Evolutionary conservation across 1,140 invertebrate genomes (phyloP), one percentile per base, ranked within the genome.

Genomic region (Solen grandis): DNA sequence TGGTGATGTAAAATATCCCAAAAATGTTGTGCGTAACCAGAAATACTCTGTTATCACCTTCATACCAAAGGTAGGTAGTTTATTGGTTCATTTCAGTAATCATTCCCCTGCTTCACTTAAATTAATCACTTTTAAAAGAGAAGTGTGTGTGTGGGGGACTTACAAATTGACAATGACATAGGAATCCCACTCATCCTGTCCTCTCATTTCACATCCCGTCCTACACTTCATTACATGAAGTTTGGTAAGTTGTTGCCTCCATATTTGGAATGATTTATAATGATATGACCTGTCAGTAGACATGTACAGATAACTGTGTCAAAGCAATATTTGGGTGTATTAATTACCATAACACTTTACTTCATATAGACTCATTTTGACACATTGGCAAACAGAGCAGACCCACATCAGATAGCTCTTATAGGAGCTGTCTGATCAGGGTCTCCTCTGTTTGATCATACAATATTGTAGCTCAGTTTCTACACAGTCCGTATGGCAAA

Each of bases 41-140:
- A 99, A 99, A 94, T 99, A 99, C 93, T 99, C 97, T 92, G 95
- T 99, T 84, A 95, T 99, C 82, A 98, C 98, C 89, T 99, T 99
- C 94, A 94, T 99, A 89, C 99, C 99, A 62, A 91, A 99, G 93
- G 99, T 99, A 93, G 91, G 91, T 82, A 13, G 25, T 29, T 38
- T 52, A 70, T 2, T 13, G 1, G 13, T 5, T 19, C n/a, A 22
- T 57, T 13, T 57, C 5, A 57, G n/a, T 50, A 13, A 50, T 50
- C 13, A 14, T 50, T 50, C 13, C 13, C 13, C n/a, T 13, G 46
- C 13, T 50, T 50, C n/a, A n/a, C 13, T 50, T 13, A 13, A 50
- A 50, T 13, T 14, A 14, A n/a, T 13, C n/a, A n/a, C 13, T 50
- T 50, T 50, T 50, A 50, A 50, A 50, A 50, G 46, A 14, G n/a